Conservation (phyloP, 2,888 invertebrate species). For the Falcaria lacertinaria region DNA sequence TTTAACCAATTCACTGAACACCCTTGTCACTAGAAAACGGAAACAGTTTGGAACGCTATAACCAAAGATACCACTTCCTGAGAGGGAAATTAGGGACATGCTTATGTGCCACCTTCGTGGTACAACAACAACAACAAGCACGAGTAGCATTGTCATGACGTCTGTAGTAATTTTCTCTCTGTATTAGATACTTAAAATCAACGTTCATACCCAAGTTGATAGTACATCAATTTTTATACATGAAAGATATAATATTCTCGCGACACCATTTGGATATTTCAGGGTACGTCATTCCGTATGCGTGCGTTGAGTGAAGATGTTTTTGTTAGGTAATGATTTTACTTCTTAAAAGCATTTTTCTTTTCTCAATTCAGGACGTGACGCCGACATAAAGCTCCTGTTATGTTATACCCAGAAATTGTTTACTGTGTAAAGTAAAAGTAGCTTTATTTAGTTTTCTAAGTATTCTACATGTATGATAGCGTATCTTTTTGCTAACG, state of each 20-base stretch:
- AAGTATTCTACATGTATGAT: no score
- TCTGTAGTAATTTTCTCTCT: no score
- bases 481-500: no score
- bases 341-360: slow-evolving; percentile 21
- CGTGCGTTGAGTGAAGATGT: slow-evolving; percentile 6
- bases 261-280: slow-evolving; percentile 10
- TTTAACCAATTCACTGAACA: slow-evolving; percentile 59
- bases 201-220: no score
- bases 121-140: no score
- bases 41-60: neutral
- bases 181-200: no score
- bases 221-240: no score
- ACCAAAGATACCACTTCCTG: no score
- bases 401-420: neutral
- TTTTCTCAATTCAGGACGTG: slow-evolving; percentile 4
- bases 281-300: slow-evolving; percentile 5
- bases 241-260: neutral
- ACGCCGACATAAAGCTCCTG: slow-evolving; percentile 7
- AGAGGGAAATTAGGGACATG: no score
- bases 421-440: neutral
- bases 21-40: slow-evolving; percentile 12
- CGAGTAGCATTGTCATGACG: no score
- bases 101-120: no score
- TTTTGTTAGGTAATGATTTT: slow-evolving; percentile 19
- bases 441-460: neutral